Base-by-base conservation (phyloP, 2,888 invertebrate species). In the Agonopterix heracliana region DNA sequence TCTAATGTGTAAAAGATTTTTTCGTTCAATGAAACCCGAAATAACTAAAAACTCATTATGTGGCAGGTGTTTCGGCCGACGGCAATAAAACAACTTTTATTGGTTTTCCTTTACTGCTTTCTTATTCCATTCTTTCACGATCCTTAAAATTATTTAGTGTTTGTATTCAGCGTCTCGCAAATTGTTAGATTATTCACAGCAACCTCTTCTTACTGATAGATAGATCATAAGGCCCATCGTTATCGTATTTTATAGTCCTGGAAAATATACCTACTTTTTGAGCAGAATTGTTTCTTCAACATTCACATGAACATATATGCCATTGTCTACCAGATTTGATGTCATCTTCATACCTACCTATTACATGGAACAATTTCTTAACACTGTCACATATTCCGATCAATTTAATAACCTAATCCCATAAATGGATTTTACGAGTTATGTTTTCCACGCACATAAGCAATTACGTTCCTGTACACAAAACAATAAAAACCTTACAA, bases 11-110 rank as follows among this genome's bases (percentile, higher is more conserved):
- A 11, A 48, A 42, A 34, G 36, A 13, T 41, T 41, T 46, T 44
- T 47, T 46, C 48, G 12, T 50, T 45, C 44, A 40, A 54, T 43
- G 45, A 48, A 46, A 41, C 45, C 43, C 13, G 54, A 60, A 67
- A 74, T 75, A 73, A 73, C 69, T 74, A 64, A 71, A 74, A 75
- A 68, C 72, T 79, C 71, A 76, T 81, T 78, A 78, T 63, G 71
- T 68, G 68, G 72, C 82, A 83, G 81, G 81, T 82, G 81, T 72
- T 75, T 71, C 65, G 60, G 60, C 58, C 60, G 66, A 57, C 65
- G 60, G 66, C 68, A 71, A 73, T 79, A 78, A 81, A 80, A 75
- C 70, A 74, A 78, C 68, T 78, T 81, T 81, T 80, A 81, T 80
- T 74, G 70, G 66, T 73, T 74, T 77, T 68, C 64, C 67, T 73